phyloP scores from a whole-genome alignment of 2,888 invertebrate genomes.

The Oegoconia quadripuncta region DNA sequence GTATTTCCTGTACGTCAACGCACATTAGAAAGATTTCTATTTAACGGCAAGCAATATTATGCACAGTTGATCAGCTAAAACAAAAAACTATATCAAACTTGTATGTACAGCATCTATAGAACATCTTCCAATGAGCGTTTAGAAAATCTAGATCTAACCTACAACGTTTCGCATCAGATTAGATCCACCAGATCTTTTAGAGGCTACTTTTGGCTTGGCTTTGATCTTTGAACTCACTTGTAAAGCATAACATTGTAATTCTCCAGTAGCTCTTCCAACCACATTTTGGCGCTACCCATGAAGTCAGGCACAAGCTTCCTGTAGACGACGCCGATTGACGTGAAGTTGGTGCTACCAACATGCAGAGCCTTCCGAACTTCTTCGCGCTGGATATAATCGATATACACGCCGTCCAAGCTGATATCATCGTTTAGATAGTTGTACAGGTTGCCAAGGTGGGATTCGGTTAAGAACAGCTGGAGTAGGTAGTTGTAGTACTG shows the following conservation, averaged over 20 bases:
- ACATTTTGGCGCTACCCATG: conserved; percentile 78
- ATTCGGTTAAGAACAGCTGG: conserved; percentile 60
- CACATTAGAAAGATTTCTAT: no score
- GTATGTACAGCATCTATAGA: no score
- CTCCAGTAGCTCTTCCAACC: conserved; percentile 75
- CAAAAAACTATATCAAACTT: no score
- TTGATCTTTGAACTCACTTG: no score
- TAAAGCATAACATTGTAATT: conserved; percentile 80
- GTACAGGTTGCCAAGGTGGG: conserved; percentile 67
- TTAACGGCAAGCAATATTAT: no score
- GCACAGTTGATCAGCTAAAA: no score
- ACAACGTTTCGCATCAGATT: no score
- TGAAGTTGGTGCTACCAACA: conserved; percentile 73
- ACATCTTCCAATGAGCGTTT: no score
- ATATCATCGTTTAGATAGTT: conserved; percentile 68
- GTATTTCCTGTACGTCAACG: no score
- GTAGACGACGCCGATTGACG: conserved; percentile 72
- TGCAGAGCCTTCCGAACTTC: conserved; percentile 71
- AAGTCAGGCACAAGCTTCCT: conserved; percentile 72
- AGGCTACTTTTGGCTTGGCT: no score
- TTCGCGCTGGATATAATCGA: conserved; percentile 62
- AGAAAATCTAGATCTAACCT: no score
- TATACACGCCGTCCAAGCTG: conserved; percentile 55
- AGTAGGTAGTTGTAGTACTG: conserved; percentile 53
- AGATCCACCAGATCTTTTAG: no score